Conservation (phyloP, 2,888 invertebrate genomes). For the Latrodectus hesperus region DNA sequence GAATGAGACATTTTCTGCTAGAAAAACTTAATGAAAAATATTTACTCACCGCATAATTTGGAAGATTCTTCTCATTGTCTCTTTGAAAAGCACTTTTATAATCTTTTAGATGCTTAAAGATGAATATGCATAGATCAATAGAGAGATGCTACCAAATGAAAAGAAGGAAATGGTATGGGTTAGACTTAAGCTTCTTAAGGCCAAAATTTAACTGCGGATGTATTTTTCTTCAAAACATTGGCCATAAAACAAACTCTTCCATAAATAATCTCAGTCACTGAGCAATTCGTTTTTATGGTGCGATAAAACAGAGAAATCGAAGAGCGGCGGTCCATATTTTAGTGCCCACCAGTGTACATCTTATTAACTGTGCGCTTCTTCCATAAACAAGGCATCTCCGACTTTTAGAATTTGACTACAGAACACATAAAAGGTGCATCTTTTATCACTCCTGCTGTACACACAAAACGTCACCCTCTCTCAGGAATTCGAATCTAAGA, state of each 20-base stretch:
- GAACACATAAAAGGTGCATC: conserved; percentile 48
- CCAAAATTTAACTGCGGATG: conserved; percentile 52
- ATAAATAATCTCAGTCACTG: conserved; percentile 63
- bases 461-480: conserved; percentile 26
- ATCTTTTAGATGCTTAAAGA: conserved; percentile 37
- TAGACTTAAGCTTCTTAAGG: conserved; percentile 52
- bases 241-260: conserved; percentile 62
- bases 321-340: conserved; percentile 57
- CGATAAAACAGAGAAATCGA: conserved; percentile 66
- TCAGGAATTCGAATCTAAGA: conserved; percentile 43
- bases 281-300: conserved; percentile 66
- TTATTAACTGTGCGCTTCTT: conserved; percentile 55
- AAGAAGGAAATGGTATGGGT: conserved; percentile 12
- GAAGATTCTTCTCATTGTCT: conserved; percentile 17
- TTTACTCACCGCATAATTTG: background rate
- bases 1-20: too few relatives aligned
- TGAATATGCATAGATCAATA: conserved; percentile 43
- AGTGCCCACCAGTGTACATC: conserved; percentile 53
- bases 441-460: conserved; percentile 26
- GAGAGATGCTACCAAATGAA: background rate
- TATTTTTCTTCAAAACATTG: conserved; percentile 62
- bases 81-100: conserved; percentile 45
- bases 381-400: conserved; percentile 56
- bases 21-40: too few relatives aligned
- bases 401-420: conserved; percentile 62